Evolutionary conservation across 2,888 invertebrate species (phyloP).

Genomic region (Antheraea yamamai): DNA sequence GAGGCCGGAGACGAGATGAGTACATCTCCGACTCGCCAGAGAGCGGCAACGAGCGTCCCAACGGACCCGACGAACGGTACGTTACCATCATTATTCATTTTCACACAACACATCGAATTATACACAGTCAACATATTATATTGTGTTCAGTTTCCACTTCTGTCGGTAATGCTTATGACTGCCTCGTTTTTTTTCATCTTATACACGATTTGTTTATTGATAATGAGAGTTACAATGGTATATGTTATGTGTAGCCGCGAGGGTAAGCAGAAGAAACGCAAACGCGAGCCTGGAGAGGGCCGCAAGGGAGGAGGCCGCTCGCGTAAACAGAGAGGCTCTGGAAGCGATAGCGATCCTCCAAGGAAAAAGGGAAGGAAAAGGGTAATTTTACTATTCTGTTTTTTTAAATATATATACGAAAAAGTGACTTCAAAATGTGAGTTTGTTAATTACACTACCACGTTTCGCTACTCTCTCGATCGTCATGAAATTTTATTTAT

Average conservation of each 20-base stretch:
- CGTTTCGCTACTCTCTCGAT: too few species aligned
- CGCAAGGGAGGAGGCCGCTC: constrained; percentile 84
- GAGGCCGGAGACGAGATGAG: constrained; percentile 82
- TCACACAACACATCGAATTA: too few species aligned
- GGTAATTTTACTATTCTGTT: constrained; percentile 38
- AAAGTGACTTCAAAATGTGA: too few species aligned
- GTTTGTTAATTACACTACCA: too few species aligned
- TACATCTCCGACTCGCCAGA: constrained; percentile 90
- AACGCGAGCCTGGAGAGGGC: constrained; percentile 86
- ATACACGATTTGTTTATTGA: neutral
- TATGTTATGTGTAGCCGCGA: constrained; percentile 50
- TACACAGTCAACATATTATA: too few species aligned
- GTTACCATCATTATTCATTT: constrained; percentile 22
- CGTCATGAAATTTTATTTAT: too few species aligned
- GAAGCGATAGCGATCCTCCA: constrained; percentile 87
- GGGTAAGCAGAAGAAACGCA: constrained; percentile 83
- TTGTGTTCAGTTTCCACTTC: too few species aligned
- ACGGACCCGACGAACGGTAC: constrained; percentile 61
- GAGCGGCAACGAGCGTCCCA: constrained; percentile 79
- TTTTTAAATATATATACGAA: neutral
- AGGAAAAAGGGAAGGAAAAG: constrained; percentile 83
- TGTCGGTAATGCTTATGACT: too few species aligned
- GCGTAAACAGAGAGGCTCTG: constrained; percentile 69
- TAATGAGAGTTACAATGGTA: neutral
- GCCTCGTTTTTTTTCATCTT: too few species aligned